A percentile compares a stretch with the other conserved stretches of the same genome.
Conservation (phyloP, 2,797 vertebrate species). For the Pangasius macronema region DNA sequence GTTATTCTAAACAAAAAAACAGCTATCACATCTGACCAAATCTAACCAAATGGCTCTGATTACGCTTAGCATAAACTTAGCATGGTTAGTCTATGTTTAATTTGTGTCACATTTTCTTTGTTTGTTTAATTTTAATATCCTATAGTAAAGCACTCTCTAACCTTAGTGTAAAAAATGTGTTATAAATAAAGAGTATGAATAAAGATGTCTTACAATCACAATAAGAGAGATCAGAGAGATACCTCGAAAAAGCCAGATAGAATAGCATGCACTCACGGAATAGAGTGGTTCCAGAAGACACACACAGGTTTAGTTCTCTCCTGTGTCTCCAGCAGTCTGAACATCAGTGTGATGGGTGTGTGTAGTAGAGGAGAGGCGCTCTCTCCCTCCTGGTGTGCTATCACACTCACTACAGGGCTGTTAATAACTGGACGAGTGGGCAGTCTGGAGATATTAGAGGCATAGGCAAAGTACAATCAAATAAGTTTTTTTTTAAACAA, state of each 20-base stretch:
- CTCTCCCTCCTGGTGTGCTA: conserved; percentile 73
- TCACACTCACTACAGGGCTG: conserved; percentile 80
- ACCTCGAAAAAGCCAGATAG: too few relatives aligned
- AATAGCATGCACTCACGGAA: conserved; percentile 67
- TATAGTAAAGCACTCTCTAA: neutral
- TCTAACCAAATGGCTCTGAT: neutral
- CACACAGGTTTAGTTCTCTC: conserved; percentile 86
- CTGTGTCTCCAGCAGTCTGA: conserved; percentile 79
- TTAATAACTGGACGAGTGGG: conserved; percentile 84
- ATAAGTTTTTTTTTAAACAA: neutral
- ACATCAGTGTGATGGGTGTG: conserved; percentile 77
- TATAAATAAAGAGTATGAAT: neutral
- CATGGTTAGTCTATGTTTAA: neutral
- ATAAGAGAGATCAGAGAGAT: neutral
- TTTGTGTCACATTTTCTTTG: neutral
- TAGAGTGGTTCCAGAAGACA: conserved; percentile 88
- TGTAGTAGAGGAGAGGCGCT: conserved; percentile 62
- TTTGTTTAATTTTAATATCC: neutral
- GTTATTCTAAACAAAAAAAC: neutral
- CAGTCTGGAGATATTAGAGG: conserved; percentile 66
- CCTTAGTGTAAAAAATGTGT: neutral
- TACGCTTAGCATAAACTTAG: too few relatives aligned
- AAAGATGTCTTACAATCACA: neutral
- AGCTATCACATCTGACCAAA: neutral
- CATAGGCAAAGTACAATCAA: neutral